Base-by-base conservation (phyloP, 2,888 invertebrate species). In the Balanococcus diminutus region DNA sequence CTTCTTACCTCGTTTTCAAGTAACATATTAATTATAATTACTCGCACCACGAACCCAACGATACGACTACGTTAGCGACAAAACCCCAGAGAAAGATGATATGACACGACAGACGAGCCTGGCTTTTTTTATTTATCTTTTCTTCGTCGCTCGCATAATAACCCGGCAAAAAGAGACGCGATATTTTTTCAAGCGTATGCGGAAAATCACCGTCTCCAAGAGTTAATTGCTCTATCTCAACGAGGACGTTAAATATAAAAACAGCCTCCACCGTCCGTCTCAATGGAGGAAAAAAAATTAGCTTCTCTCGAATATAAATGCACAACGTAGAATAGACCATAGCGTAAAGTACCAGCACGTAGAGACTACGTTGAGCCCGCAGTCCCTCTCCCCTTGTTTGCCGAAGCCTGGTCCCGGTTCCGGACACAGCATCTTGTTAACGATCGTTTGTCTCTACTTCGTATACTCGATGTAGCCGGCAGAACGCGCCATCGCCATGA, bases 161-260 rank as follows among this genome's bases (percentile, higher is more conserved):
- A n/a, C 11, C n/a, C 22, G 61, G n/a, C n/a, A n/a, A n/a, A n/a
- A n/a, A 14, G 11, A 14, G 61, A 67, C 28, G 61, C 61, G 61
- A 67, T n/a, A n/a, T 67, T 25, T 67, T 67, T 67, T 28, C 61
- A 9, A 28, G 61, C 22, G 25, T n/a, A n/a, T 25, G 61, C 11
- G 61, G n/a, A 67, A 67, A 25, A 67, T 67, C 61, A 67, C 28
- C 11, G 61, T 67, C 61, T n/a, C n/a, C n/a, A 28, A 67, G 61
- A 67, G 61, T 67, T 67, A 67, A 67, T 67, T 67, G 61, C 61
- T 25, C 28, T 67, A 67, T 67, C 61, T 67, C 61, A 14, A 16
- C 46, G n/a, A n/a, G n/a, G 61, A 67, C 61, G 61, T 67, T 67
- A 19, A 51, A 51, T 51, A 5, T 51, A 51, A 51, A 51, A 51